Evolutionary conservation across 2,888 invertebrate species (phyloP).

Genomic region (Octodonta nipae): DNA sequence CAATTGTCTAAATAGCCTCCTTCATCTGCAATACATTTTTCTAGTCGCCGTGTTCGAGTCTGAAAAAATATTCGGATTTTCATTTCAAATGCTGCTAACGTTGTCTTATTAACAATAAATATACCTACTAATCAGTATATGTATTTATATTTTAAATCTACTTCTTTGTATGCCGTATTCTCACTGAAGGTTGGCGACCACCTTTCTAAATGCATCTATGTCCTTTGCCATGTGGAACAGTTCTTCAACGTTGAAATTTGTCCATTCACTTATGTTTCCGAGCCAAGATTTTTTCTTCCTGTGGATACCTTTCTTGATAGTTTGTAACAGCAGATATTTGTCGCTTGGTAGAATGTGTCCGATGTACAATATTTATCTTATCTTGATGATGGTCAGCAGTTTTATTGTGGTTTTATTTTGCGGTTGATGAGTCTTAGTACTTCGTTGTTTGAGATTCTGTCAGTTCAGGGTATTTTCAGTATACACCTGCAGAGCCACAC

Average conservation of each 20-base stretch:
- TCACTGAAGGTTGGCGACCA: constrained; percentile 1
- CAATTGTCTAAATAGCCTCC: too few relatives aligned
- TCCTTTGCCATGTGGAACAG: constrained; percentile 1
- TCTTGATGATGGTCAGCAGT: constrained; percentile 1
- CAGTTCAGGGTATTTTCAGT: constrained; percentile 1
- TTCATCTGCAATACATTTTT: too few relatives aligned
- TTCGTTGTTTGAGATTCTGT: neutral
- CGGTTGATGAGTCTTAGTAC: neutral
- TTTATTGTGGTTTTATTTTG: neutral
- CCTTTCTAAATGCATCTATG: constrained; percentile 1
- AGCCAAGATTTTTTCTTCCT: constrained; percentile 1
- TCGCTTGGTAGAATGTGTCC: neutral
- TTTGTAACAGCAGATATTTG: neutral
- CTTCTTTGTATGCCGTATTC: too few relatives aligned
- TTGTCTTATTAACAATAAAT: too few relatives aligned
- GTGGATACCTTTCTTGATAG: neutral
- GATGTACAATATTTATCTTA: neutral
- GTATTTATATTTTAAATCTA: too few relatives aligned
- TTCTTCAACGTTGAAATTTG: constrained; percentile 1
- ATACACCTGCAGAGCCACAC: too few relatives aligned
- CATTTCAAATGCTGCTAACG: too few relatives aligned
- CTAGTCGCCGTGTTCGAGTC: too few relatives aligned
- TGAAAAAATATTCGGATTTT: too few relatives aligned
- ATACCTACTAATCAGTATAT: too few relatives aligned
- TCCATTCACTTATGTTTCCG: constrained; percentile 1